Percentiles rank a stretch among this genome's conserved stretches.
These are phyloP conservation scores for Cheilosia scutellata DNA, from an alignment of 2,888 invertebrate genomes.

Conservation along the genomic window DNA sequence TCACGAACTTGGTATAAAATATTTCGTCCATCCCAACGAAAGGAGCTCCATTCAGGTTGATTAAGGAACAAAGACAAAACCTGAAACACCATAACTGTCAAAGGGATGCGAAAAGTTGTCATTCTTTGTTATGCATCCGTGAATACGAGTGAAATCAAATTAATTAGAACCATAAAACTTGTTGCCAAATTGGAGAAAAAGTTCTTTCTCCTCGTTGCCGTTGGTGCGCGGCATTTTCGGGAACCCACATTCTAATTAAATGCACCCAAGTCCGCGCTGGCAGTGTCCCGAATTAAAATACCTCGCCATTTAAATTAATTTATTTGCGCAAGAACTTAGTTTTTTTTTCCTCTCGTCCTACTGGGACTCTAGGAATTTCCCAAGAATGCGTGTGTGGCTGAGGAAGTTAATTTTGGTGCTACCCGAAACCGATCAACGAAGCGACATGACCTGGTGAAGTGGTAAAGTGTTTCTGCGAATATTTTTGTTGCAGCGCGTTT, in stretches of 20 bases:
- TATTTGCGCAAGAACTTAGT: slow-evolving; percentile 38
- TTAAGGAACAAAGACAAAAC: slow-evolving; percentile 70
- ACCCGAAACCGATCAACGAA: slow-evolving; percentile 1
- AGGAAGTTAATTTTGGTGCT: slow-evolving; percentile 48
- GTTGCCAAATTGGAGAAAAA: slow-evolving; percentile 41
- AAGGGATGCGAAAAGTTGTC: slow-evolving; percentile 66
- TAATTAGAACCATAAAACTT: slow-evolving; percentile 70
- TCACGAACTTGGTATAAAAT: slow-evolving; percentile 61
- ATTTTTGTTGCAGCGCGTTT: slow-evolving; percentile 7
- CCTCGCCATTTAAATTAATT: slow-evolving; percentile 66
- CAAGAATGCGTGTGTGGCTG: slow-evolving; percentile 22
- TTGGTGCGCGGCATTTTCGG: not conserved
- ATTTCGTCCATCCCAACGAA: slow-evolving; percentile 40
- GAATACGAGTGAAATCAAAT: slow-evolving; percentile 64
- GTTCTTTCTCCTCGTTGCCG: not conserved
- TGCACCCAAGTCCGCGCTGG: slow-evolving; percentile 23
- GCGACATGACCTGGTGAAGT: slow-evolving; percentile 23
- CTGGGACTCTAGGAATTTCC: slow-evolving; percentile 55
- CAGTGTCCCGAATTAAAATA: slow-evolving; percentile 47
- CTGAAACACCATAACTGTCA: slow-evolving; percentile 66
- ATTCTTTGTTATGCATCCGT: slow-evolving; percentile 70
- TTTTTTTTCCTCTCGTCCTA: not conserved
- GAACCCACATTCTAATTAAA: slow-evolving; percentile 46
- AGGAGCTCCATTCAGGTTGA: slow-evolving; percentile 51
- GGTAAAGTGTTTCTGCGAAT: slow-evolving; percentile 28